A percentile compares a stretch with the other conserved stretches of the same genome.
phyloP scores from a whole-genome alignment of 2,888 invertebrate species.

The Tineola bisselliella region DNA sequence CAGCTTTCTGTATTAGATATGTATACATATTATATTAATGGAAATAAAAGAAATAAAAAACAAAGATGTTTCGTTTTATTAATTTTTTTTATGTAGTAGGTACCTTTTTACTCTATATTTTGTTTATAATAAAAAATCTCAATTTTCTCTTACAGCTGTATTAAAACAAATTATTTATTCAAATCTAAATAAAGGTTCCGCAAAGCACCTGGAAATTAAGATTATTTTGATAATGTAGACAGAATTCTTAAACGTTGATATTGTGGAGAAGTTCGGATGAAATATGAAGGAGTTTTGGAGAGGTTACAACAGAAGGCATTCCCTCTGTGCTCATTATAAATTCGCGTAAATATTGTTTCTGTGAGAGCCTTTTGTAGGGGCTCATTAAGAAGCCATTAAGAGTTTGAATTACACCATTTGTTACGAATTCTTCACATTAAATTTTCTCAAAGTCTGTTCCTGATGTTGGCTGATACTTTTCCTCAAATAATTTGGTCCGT shows the following conservation, averaged over 20 bases:
- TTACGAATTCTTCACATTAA: not conserved
- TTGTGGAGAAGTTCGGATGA: not conserved
- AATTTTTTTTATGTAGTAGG: no score
- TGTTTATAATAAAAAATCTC: no score
- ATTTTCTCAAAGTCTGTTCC: not conserved
- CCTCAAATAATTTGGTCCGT: not conserved
- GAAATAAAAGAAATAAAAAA: not conserved
- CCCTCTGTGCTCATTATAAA: conserved; percentile 35
- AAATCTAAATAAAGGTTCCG: not conserved
- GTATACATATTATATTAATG: not conserved
- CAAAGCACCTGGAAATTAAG: no score
- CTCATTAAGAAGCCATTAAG: conserved; percentile 52
- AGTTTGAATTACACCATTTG: conserved; percentile 19
- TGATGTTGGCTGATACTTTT: not conserved
- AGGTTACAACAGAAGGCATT: not conserved
- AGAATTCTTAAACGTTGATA: not conserved
- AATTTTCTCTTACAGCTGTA: no score
- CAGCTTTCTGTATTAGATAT: not conserved
- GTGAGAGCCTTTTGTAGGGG: conserved; percentile 30
- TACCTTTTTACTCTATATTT: no score
- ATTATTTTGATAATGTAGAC: no score
- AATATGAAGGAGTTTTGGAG: not conserved
- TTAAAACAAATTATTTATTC: not conserved
- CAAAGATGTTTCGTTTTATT: no score
- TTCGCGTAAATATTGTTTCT: conserved; percentile 46